Conservation (phyloP, 2,113 vertebrate genomes). For the Orthonyx spaldingii region DNA sequence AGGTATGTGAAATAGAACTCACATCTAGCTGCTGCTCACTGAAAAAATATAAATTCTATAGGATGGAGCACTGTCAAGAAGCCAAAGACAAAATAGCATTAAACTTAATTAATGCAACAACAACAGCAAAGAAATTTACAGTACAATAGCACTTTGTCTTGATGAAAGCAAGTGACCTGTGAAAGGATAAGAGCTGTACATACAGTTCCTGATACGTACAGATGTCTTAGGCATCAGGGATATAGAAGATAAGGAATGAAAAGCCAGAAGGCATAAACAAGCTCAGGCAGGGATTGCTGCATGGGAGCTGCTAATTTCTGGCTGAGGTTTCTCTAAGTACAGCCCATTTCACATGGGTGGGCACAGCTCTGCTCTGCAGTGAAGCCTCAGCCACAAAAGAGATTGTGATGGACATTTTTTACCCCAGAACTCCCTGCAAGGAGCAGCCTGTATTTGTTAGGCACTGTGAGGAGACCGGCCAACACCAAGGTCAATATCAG, state of each 20-base stretch:
- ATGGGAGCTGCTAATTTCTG: not conserved
- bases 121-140: not conserved
- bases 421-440: not conserved
- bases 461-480: fast-evolving
- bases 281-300: not conserved
- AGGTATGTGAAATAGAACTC: not conserved
- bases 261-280: constrained; percentile 20
- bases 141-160: not conserved
- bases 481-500: not conserved
- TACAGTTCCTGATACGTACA: not conserved
- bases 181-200: not conserved
- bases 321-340: not conserved
- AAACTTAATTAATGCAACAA: not conserved
- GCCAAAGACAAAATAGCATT: not conserved
- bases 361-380: not conserved
- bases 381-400: not conserved
- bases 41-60: not conserved
- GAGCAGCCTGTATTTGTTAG: not conserved
- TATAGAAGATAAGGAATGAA: not conserved
- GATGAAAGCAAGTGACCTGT: not conserved
- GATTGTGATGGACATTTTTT: not conserved
- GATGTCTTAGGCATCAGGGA: not conserved
- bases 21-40: not conserved
- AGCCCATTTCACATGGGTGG: fast-evolving
- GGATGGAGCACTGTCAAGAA: not conserved